Evolutionary conservation across 2,888 invertebrate species (phyloP), one percentile per base, ranked within the genome.

Genomic region (Ctena decussata): DNA sequence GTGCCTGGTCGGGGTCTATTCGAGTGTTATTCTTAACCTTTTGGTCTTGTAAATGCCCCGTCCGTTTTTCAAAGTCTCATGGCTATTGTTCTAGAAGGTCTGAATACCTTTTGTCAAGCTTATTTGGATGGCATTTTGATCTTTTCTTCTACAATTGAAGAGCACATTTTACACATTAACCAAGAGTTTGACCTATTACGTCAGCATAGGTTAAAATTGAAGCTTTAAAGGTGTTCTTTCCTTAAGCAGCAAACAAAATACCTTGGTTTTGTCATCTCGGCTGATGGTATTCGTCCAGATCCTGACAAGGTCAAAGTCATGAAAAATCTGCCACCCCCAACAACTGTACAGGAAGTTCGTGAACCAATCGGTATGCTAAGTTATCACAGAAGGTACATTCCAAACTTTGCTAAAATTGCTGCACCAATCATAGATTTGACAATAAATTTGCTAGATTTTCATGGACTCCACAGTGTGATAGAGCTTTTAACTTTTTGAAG

Each of bases 111-210:
- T 90, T 2, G n/a, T n/a, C n/a, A n/a, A n/a, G n/a, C n/a, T n/a
- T n/a, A n/a, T n/a, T n/a, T n/a, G n/a, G 89, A 90, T 46, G 87
- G 87, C 37, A 81, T 89, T 30, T 41, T 87, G 0, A 82, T 90
- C 21, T 86, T 79, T 32, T 79, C 72, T 39, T n/a, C 53, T n/a
- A 79, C 81, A 15, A 2, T 72, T n/a, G 84, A 85, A 18, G 89
- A 87, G 30, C 89, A 87, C 71, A 15, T 80, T 3, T 30, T 60
- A 39, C 80, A 82, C 70, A 72, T 80, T 15, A 57, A 82, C 57
- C 12, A 53, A 39, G 85, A 83, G 0, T 87, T 89, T 72, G n/a
- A n/a, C n/a, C n/a, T n/a, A n/a, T n/a, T n/a, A n/a, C n/a, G n/a
- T n/a, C n/a, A n/a, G n/a, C n/a, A 75, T 39, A 35, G 60, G 0